A percentile compares a stretch with the other conserved stretches of the same genome.
Conservation (phyloP, 2,113 vertebrate genomes). For the Hiodon alosoides region DNA sequence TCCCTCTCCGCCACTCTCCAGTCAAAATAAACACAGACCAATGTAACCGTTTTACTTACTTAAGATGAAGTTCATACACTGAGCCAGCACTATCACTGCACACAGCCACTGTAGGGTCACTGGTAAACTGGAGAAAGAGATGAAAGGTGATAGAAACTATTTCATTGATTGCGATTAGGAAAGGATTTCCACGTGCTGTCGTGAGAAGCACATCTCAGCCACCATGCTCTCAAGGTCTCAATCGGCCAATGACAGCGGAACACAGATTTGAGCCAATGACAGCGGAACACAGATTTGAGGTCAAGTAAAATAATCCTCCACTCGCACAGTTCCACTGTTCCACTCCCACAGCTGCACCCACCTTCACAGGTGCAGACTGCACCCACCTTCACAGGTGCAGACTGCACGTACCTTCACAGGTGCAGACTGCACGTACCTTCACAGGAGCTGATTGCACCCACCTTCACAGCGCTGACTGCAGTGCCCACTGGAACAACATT, state of each 20-base stretch:
- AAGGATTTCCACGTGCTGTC: neutral
- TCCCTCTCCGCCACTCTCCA: neutral
- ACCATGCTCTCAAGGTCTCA: too few relatives aligned
- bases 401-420: too few relatives aligned
- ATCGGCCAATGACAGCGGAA: too few relatives aligned
- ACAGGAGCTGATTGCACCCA: neutral
- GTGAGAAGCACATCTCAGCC: too few relatives aligned
- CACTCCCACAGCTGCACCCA: too few relatives aligned
- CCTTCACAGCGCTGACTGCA: conserved; percentile 24
- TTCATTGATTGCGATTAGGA: neutral
- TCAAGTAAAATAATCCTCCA: neutral
- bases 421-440: too few relatives aligned
- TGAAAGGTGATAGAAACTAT: neutral
- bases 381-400: too few relatives aligned
- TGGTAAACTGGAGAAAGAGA: conserved; percentile 23
- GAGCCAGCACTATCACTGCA: conserved; percentile 30
- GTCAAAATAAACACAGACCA: neutral
- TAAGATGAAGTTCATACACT: conserved; percentile 33
- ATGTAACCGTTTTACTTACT: conserved; percentile 3
- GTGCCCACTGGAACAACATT: conserved; percentile 25
- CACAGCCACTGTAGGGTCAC: conserved; percentile 28
- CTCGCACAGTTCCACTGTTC: too few relatives aligned
- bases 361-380: too few relatives aligned
- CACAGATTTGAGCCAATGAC: too few relatives aligned
- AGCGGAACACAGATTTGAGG: too few relatives aligned